Evolutionary conservation across 2,888 invertebrate genomes (phyloP).

Genomic region (Acronicta aceris): DNA sequence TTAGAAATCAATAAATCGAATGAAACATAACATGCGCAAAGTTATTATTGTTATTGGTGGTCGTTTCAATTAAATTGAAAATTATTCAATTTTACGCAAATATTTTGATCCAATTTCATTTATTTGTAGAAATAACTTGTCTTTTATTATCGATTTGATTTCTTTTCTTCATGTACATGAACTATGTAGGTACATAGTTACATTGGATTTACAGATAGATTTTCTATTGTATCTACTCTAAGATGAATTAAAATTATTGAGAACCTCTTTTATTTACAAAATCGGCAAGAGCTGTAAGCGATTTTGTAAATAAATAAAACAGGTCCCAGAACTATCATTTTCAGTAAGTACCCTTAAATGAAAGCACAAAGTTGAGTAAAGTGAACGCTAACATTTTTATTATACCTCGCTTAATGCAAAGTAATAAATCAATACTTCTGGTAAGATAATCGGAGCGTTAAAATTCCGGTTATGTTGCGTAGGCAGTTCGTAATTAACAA

Average conservation of each 20-base stretch:
- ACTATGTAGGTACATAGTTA: no score
- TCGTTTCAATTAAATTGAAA: slow-evolving; percentile 50
- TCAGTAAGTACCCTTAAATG: slow-evolving; percentile 38
- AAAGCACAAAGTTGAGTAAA: slow-evolving; percentile 32
- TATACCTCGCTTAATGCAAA: slow-evolving; percentile 57
- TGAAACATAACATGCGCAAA: slow-evolving; percentile 54
- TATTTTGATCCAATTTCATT: slow-evolving; percentile 32
- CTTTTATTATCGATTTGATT: not conserved
- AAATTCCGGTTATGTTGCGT: slow-evolving; percentile 62
- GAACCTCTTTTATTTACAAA: no score
- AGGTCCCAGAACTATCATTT: not conserved
- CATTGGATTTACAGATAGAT: no score
- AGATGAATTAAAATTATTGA: no score
- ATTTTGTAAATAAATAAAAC: no score
- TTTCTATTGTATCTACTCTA: no score
- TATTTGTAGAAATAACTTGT: slow-evolving; percentile 5
- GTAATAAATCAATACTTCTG: slow-evolving; percentile 60
- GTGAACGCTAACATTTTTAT: slow-evolving; percentile 54
- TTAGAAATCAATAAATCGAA: slow-evolving; percentile 47
- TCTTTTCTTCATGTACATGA: no score
- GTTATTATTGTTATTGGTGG: slow-evolving; percentile 43
- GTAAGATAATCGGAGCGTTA: slow-evolving; percentile 59
- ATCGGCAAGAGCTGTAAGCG: no score
- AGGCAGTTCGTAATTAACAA: slow-evolving; percentile 61
- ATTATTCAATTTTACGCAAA: slow-evolving; percentile 25